These are phyloP conservation scores for Triops longicaudatus DNA, from an alignment of 1,140 invertebrate genomes.

Conservation along the genomic window DNA sequence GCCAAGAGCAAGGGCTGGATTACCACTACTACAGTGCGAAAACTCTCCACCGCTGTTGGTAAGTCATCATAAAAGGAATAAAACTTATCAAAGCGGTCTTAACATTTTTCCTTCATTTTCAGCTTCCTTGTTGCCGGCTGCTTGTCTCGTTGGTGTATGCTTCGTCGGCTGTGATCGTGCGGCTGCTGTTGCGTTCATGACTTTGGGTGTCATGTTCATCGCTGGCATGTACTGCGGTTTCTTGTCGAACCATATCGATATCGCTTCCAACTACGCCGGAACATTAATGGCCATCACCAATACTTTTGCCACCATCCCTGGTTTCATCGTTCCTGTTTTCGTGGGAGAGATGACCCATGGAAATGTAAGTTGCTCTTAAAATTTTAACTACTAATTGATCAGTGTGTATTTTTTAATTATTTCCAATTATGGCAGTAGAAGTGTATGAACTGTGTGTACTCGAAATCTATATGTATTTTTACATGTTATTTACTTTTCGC, in stretches of 20 bases:
- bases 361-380: constrained; percentile 46
- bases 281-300: constrained; percentile 49
- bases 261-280: constrained; percentile 46
- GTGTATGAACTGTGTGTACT: too few species aligned
- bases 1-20: constrained; percentile 32
- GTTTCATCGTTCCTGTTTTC: constrained; percentile 46
- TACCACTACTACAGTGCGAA: constrained; percentile 33
- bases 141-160: constrained; percentile 58
- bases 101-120: constrained; percentile 31
- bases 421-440: too few species aligned
- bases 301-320: constrained; percentile 48
- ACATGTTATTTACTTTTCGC: too few species aligned
- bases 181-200: constrained; percentile 36
- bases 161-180: constrained; percentile 56
- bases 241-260: constrained; percentile 48
- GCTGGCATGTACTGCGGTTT: constrained; percentile 66
- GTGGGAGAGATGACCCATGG: constrained; percentile 51
- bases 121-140: constrained; percentile 56
- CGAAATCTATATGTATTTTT: too few species aligned
- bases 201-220: constrained; percentile 42
- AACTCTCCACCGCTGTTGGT: constrained; percentile 33
- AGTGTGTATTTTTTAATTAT: too few species aligned
- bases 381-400: too few species aligned
- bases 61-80: not conserved
- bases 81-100: not conserved